phyloP scores from a whole-genome alignment of 2,113 vertebrate species.

The Phalacrocorax brasilianus region DNA sequence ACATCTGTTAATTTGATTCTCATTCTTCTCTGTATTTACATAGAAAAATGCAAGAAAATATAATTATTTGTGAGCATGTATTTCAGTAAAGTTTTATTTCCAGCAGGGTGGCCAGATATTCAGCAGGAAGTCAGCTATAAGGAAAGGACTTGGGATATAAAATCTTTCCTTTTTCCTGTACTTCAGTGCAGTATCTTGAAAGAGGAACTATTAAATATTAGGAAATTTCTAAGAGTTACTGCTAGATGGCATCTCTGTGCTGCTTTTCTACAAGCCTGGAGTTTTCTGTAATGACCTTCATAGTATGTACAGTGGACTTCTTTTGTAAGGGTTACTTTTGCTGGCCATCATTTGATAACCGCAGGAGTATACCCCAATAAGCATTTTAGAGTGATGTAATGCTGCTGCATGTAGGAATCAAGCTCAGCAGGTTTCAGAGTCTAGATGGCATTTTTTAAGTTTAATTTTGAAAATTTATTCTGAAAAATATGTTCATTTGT shows the following conservation, averaged over 20 bases:
- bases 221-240: conserved; percentile 62
- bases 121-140: background rate
- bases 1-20: conserved; percentile 33
- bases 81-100: conserved; percentile 17
- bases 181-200: background rate
- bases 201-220: background rate
- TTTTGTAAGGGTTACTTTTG: background rate
- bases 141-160: background rate
- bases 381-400: background rate
- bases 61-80: background rate
- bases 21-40: conserved; percentile 37
- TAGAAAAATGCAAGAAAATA: background rate
- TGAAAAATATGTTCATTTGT: background rate
- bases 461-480: background rate
- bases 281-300: conserved; percentile 63
- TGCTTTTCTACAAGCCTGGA: conserved; percentile 34
- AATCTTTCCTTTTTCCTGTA: background rate
- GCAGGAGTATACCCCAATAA: background rate
- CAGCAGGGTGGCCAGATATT: background rate
- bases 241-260: conserved; percentile 80
- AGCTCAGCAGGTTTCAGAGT: background rate
- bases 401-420: background rate
- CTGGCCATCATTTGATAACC: background rate
- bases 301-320: background rate
- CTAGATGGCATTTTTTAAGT: background rate